Base-by-base conservation (phyloP, 2,797 vertebrate genomes). In the Sebastes hubbsi region DNA sequence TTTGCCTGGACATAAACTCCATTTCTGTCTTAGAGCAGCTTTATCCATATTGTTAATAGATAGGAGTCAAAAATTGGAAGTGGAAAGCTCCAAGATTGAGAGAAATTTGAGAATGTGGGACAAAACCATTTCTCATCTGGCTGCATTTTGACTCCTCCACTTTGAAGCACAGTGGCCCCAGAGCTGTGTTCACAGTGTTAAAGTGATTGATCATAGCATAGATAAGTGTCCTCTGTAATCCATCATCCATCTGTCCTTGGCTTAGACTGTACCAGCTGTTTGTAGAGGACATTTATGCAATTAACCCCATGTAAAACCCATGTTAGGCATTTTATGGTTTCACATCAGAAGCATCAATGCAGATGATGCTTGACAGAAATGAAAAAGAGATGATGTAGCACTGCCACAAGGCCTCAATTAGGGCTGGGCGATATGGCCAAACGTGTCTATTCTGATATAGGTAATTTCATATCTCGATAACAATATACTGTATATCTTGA, bases 171-270 rank as follows among this genome's bases (percentile, higher is more conserved):
- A n/a, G 24, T 42, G 49, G 58, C 61, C 83, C 62, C 66, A 46
- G 67, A 87, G 62, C 55, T 78, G 69, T 61, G 60, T 71, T 76
- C 25, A n/a, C 64, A 27, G 65, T 72, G 80, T 83, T 80, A 65
- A 76, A 70, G 80, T 88, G 90, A 93, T 93, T 90, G 81, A 94
- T 92, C 59, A 80, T 72, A 65, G 69, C 70, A 69, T 77, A 27
- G 56, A 77, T 77, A 81, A 60, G 46, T 69, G 46, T 62, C 59
- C 67, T 78, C 6, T 18, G 58, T 81, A 70, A 87, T 91, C 67
- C 72, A 81, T 91, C 86, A 88, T 88, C 64, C 59, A 24, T 66
- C 78, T 85, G 76, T 85, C 76, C 85, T 74, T 64, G 63, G 61
- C 32, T 55, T 13, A 13, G 72, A 82, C 77, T 78, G 78, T 83